phyloP scores from a whole-genome alignment of 2,888 invertebrate genomes.

The Hermodice carunculata region DNA sequence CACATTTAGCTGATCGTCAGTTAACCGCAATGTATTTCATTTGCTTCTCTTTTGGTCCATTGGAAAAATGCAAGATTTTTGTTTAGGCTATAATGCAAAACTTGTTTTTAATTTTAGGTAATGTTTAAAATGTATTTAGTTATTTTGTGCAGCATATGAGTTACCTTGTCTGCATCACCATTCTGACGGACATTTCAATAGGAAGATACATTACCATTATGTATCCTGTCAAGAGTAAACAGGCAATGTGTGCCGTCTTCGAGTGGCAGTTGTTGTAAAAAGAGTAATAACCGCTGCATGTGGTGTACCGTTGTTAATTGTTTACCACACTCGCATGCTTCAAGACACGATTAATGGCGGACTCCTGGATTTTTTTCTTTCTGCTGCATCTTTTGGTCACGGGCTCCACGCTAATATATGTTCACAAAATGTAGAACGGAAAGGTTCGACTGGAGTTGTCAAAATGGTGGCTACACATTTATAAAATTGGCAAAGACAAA shows the following conservation, averaged over 20 bases:
- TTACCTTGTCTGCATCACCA: constrained; percentile 91
- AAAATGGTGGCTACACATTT: too few relatives aligned
- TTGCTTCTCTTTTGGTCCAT: too few relatives aligned
- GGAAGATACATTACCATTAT: constrained; percentile 64
- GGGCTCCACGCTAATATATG: too few relatives aligned
- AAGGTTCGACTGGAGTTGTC: too few relatives aligned
- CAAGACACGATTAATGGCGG: too few relatives aligned
- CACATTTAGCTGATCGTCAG: too few relatives aligned
- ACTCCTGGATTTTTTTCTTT: too few relatives aligned
- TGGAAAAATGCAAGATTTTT: too few relatives aligned
- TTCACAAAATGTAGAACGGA: too few relatives aligned
- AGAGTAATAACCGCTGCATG: constrained; percentile 87
- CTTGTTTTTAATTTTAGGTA: constrained; percentile 43
- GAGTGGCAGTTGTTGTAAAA: constrained; percentile 83
- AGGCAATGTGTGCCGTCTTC: constrained; percentile 78
- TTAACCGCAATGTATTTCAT: too few relatives aligned
- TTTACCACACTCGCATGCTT: constrained; percentile 72
- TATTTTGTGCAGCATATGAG: constrained; percentile 90
- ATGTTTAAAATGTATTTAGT: constrained; percentile 92
- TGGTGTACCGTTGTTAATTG: constrained; percentile 86
- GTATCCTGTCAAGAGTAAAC: constrained; percentile 88
- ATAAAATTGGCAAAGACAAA: too few relatives aligned
- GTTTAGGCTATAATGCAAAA: not conserved
- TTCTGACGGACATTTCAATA: constrained; percentile 78
- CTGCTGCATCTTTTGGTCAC: too few relatives aligned